Percentiles rank a stretch among this genome's conserved stretches.
Conservation (phyloP, 2,888 invertebrate genomes). For the Nematopogon swammerdamellus region DNA sequence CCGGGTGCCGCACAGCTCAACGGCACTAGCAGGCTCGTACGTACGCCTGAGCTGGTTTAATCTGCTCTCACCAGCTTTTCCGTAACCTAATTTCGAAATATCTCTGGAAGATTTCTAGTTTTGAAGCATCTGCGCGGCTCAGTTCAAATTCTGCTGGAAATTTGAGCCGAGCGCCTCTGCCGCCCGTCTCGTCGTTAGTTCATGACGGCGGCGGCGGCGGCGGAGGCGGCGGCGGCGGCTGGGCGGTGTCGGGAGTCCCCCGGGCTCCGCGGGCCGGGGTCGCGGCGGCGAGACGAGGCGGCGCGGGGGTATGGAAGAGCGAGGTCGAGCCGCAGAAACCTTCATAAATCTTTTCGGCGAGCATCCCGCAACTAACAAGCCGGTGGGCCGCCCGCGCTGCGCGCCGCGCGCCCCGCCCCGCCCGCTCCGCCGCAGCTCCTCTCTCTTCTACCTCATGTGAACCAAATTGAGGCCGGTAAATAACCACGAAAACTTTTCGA, state of each 20-base stretch:
- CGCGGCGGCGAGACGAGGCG: background rate
- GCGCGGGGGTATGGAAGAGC: background rate
- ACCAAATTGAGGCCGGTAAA: conserved; percentile 24
- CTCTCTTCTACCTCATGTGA: background rate
- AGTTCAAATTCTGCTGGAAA: conserved; percentile 50
- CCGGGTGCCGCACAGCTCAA: too few relatives aligned
- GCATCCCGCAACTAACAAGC: conserved; percentile 48
- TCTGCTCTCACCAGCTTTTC: background rate
- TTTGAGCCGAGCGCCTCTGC: conserved; percentile 36
- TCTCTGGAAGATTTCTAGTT: conserved; percentile 25
- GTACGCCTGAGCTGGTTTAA: background rate
- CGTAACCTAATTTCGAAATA: background rate
- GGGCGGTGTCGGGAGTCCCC: background rate
- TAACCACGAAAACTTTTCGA: conserved; percentile 41
- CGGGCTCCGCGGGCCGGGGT: background rate
- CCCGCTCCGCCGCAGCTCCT: too few relatives aligned
- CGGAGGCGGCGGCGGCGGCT: background rate
- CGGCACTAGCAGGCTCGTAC: too few relatives aligned
- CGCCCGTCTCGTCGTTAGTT: conserved; percentile 52
- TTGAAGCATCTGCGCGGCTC: conserved; percentile 22
- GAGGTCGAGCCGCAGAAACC: conserved; percentile 30
- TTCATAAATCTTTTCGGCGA: conserved; percentile 50
- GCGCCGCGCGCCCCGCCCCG: too few relatives aligned
- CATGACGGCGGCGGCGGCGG: conserved; percentile 21
- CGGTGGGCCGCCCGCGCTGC: conserved; percentile 18